Base-by-base conservation (phyloP, 2,113 vertebrate genomes). In the Oriolus oriolus region DNA sequence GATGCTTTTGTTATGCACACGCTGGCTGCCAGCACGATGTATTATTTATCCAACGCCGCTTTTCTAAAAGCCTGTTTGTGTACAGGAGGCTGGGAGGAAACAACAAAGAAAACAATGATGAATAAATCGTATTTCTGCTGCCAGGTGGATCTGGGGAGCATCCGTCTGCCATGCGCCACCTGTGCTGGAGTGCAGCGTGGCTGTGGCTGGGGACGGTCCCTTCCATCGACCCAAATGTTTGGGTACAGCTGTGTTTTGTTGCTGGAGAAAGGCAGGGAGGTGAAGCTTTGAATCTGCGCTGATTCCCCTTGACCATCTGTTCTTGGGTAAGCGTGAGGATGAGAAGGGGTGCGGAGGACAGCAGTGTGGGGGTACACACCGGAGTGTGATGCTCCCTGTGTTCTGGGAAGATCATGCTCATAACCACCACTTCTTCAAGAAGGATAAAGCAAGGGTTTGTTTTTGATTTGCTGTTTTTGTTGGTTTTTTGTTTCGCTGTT, bases 291-390 rank as follows among this genome's bases (percentile, higher is more conserved):
- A 22, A 35, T 93, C 75, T 56, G 19, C 20, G n/a, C 39, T 44
- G 5, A 16, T 66, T 52, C 10, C 11, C 31, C 15, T 68, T 13
- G 7, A 50, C 33, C 17, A 30, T 39, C 35, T 68, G 39, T 42
- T 89, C 30, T 64, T 60, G 33, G 33, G 0, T 30, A 54, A 68
- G 14, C 13, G 39, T 19, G 47, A 75, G 30, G 30, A 49, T 33
- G 23, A 70, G 33, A 35, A 70, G 7, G 18, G 14, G 5, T 27
- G 15, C 1, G 2, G 50, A 74, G 37, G 41, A 54, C 10, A 57
- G 56, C 0, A 1, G 49, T 0, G 1, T 9, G 22, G 24, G 1
- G 2, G 3, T 23, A 56, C 0, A 1, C 13, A 57, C n/a, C n/a
- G 35, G 30, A 33, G 66, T 39, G 28, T 1, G 10, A 75, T 60